Conservation (phyloP, 2,888 invertebrate genomes). For the Pterobdella sp. region DNA sequence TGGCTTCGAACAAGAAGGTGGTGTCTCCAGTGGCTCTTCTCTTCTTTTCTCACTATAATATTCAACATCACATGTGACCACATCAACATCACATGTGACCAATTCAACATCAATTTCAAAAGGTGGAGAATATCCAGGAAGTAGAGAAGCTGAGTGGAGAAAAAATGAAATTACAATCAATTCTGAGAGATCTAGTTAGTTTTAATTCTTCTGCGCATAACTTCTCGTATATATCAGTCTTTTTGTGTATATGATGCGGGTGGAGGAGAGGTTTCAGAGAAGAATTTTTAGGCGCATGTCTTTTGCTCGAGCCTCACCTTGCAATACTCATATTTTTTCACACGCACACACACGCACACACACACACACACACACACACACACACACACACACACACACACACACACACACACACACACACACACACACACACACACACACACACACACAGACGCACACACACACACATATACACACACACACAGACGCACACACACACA, state of each 20-base stretch:
- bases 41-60: too few species aligned
- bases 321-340: background rate
- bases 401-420: background rate
- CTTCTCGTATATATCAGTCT: background rate
- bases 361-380: conserved; percentile 1
- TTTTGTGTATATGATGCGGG: background rate
- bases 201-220: background rate
- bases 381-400: background rate
- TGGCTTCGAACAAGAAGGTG: conserved; percentile 49
- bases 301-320: background rate
- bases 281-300: background rate
- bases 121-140: conserved; percentile 50
- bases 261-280: background rate
- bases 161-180: conserved; percentile 59
- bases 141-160: conserved; percentile 65
- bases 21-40: too few species aligned
- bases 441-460: background rate
- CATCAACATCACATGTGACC: too few species aligned
- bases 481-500: background rate
- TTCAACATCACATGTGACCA: too few species aligned
- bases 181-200: conserved; percentile 50
- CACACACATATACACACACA: background rate
- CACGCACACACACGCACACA: background rate
- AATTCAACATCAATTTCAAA: too few species aligned
- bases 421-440: conserved; percentile 8